Percentiles rank a stretch among this genome's conserved stretches.
phyloP scores from a whole-genome alignment of 2,113 vertebrate species.

The Prinia subflava region DNA sequence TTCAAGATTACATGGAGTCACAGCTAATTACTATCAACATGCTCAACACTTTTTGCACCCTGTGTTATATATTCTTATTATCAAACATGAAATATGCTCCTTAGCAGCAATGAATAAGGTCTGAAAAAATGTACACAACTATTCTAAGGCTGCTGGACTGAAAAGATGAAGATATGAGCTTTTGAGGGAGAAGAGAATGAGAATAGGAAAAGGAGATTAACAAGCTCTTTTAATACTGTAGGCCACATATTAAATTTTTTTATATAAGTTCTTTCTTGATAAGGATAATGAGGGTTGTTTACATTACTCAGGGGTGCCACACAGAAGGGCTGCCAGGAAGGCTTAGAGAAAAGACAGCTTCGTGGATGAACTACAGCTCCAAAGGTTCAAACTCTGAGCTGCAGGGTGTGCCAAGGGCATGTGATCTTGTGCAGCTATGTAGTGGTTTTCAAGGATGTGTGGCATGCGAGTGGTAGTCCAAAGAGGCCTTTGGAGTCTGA shows the following conservation, averaged over 20 bases:
- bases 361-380: background rate
- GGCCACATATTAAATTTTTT: background rate
- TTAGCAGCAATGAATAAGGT: background rate
- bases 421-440: background rate
- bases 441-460: conserved; percentile 3
- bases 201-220: background rate
- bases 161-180: background rate
- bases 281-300: background rate
- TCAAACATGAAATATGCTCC: background rate
- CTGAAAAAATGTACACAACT: background rate
- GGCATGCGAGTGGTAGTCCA: background rate
- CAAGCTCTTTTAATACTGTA: background rate
- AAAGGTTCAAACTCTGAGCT: background rate
- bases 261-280: background rate
- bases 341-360: background rate
- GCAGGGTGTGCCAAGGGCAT: background rate
- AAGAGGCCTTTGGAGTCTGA: background rate
- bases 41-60: background rate
- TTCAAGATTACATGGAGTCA: background rate
- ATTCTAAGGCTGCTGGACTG: background rate
- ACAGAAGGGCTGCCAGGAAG: background rate
- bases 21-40: background rate
- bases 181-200: background rate
- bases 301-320: background rate
- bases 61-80: background rate